Base-by-base conservation (phyloP, 2,797 vertebrate genomes). In the Microchirus variegatus region DNA sequence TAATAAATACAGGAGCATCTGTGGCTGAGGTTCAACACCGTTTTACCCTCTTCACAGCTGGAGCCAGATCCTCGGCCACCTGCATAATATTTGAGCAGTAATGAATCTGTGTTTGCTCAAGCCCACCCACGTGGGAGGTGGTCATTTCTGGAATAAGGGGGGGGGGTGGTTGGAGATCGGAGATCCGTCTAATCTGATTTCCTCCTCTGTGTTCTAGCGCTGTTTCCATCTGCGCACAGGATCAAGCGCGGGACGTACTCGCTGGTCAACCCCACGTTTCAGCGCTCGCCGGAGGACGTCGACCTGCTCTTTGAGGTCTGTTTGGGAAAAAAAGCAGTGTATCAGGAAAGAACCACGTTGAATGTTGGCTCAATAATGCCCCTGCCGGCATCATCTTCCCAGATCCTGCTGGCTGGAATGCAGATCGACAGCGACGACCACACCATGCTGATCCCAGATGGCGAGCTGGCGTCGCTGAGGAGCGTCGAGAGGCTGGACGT, bases 281-380 rank as follows among this genome's bases (percentile, higher is more conserved):
- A 96, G 86, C 93, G 51, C 54, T 95, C 96, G 0, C 65, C 92
- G 81, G 92, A 96, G 47, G 96, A 98, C 0, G 90, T 93, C 55
- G 89, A 94, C 46, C 90, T 98, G 81, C 94, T 98, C 19, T 98
- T 94, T 43, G 96, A 98, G 96, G 97, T 98, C 78, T 80, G 90
- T 79, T 31, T 31, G 31, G 26, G 5, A n/a, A n/a, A n/a, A n/a
- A n/a, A n/a, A n/a, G n/a, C n/a, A n/a, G n/a, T n/a, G n/a, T n/a
- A n/a, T n/a, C n/a, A n/a, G n/a, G n/a, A n/a, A n/a, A n/a, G n/a
- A n/a, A n/a, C n/a, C n/a, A n/a, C n/a, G n/a, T n/a, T n/a, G n/a
- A n/a, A n/a, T n/a, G n/a, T n/a, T n/a, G n/a, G n/a, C n/a, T n/a
- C n/a, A n/a, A n/a, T n/a, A n/a, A n/a, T n/a, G n/a, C n/a, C n/a